Base-by-base conservation (phyloP, 1,140 invertebrate genomes). In the Lasioglossum albipes region DNA sequence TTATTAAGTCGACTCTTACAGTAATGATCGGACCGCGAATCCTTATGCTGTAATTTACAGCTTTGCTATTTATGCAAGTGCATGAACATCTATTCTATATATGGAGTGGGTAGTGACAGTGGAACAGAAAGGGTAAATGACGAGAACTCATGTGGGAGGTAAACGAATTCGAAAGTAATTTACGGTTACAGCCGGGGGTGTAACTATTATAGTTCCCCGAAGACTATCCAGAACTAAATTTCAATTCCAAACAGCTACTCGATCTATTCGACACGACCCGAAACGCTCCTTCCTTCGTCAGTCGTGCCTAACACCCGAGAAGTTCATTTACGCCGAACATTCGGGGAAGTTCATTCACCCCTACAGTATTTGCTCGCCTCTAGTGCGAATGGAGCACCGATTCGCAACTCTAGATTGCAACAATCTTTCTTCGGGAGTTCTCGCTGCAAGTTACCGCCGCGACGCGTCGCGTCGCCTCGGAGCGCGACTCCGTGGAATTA, bases 1-100 rank as follows among this genome's bases (percentile, higher is more conserved):
- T 79, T 79, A 36, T 81, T 64, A 62, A 62, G 22, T 73, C 31
- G 75, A 75, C 59, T 57, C n/a, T 10, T 36, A n/a, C 52, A 64
- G 41, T 36, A 71, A n/a, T 7, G 54, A 61, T 67, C 54, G 27
- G 45, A 45, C 12, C 45, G 45, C 7, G 45, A 45, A 12, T 9
- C 36, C 3, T 36, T 36, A 36, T 36, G 36, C 36, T 36, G 36
- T 36, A 36, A 36, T 36, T 36, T 36, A 36, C 36, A 2, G 36
- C 36, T 36, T 4, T 27, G 27, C 27, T 27, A 27, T 27, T 27
- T 27, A 27, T 27, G 27, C 27, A 27, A 27, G 1, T 27, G 27
- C 27, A 27, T 1, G 1, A 27, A 27, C 27, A 1, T 27, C 27
- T 27, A 27, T 27, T 27, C 27, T 27, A 27, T 27, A 27, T 36